Conservation (phyloP, 2,113 vertebrate species). For the Beaufortia kweichowensis region DNA sequence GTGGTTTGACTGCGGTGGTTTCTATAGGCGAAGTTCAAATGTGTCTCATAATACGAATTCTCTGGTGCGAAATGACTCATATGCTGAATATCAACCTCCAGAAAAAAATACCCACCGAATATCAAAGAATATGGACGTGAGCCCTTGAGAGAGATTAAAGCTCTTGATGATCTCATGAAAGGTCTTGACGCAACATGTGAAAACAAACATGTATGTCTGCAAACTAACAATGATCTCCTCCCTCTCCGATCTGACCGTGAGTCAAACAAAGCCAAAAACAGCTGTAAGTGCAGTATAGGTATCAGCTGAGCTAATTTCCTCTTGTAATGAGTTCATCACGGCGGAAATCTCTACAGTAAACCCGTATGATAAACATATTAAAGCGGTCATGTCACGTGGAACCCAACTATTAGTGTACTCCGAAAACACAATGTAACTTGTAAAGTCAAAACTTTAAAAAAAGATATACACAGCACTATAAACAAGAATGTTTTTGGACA, state of each 20-base stretch:
- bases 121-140: constrained; percentile 29
- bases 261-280: background rate
- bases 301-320: constrained; percentile 7
- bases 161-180: constrained; percentile 19
- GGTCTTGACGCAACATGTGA: background rate
- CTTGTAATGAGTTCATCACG: background rate
- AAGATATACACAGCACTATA: too few species aligned
- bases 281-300: background rate
- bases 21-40: constrained; percentile 30
- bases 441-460: too few species aligned
- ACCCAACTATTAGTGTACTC: background rate
- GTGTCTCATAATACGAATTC: constrained; percentile 50
- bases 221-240: background rate
- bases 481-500: too few species aligned
- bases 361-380: background rate
- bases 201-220: background rate
- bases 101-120: constrained; percentile 46
- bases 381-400: background rate
- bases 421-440: too few species aligned
- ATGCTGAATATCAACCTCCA: constrained; percentile 16
- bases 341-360: constrained; percentile 12
- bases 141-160: constrained; percentile 1
- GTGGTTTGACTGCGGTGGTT: constrained; percentile 12
- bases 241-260: background rate
- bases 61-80: constrained; percentile 45